Conservation (phyloP, 1,140 invertebrate species). For the Triops cancriformis region DNA sequence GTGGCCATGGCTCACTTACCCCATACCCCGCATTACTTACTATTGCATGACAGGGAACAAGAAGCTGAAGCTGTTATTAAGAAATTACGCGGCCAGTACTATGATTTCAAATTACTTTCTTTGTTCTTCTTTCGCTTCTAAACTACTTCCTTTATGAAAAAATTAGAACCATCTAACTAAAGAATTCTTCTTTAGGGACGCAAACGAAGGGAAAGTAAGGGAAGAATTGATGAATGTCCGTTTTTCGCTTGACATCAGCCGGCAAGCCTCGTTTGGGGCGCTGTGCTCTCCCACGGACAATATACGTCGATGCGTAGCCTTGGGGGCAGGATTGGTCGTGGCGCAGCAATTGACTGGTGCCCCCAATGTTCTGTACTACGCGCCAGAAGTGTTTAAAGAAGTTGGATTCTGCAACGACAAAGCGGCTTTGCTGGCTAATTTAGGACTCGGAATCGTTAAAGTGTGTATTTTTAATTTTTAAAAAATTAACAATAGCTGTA, state of each 20-base stretch:
- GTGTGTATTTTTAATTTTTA: slow-evolving; percentile 27
- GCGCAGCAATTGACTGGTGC: slow-evolving; percentile 45
- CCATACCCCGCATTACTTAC: slow-evolving; percentile 41
- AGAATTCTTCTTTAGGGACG: slow-evolving; percentile 26
- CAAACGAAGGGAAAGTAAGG: slow-evolving; percentile 34
- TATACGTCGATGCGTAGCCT: slow-evolving; percentile 39
- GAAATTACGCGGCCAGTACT: slow-evolving; percentile 32
- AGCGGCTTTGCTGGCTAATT: slow-evolving; percentile 37
- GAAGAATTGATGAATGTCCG: slow-evolving; percentile 31
- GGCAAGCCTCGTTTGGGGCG: slow-evolving; percentile 32
- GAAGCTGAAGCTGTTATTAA: slow-evolving; percentile 30
- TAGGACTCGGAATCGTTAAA: slow-evolving; percentile 41
- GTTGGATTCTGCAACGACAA: slow-evolving; percentile 45
- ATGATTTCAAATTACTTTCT: background rate
- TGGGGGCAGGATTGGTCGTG: slow-evolving; percentile 42
- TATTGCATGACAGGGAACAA: slow-evolving; percentile 37
- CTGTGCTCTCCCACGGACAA: slow-evolving; percentile 30
- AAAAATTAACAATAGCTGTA: no score
- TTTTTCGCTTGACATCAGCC: slow-evolving; percentile 22
- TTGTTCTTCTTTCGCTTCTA: no score
- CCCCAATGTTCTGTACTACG: slow-evolving; percentile 46
- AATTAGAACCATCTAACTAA: no score
- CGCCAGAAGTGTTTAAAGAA: slow-evolving; percentile 44
- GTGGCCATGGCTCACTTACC: slow-evolving; percentile 42
- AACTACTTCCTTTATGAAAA: no score